Base-by-base conservation (phyloP, 2,888 invertebrate genomes). In the Torymus texanus region DNA sequence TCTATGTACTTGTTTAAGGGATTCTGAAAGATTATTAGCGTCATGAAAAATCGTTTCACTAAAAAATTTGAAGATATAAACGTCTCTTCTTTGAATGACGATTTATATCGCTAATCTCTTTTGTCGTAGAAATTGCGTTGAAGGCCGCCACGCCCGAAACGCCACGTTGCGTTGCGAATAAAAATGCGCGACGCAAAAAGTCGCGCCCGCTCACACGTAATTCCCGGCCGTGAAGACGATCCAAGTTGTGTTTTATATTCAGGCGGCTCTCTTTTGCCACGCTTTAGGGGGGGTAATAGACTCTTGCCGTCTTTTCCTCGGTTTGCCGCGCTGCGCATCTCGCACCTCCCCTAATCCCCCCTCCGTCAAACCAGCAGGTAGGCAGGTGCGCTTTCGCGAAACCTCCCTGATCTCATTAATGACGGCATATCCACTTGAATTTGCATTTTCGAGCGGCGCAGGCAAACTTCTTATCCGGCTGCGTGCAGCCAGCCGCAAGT, bases 391-490 rank as follows among this genome's bases (percentile, higher is more conserved):
- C 51, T 24, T 61, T 24, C 50, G 51, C 62, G 67, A 55, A 63
- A 74, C 51, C 79, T 53, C 56, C 82, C 82, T 85, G 84, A 85
- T 85, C 85, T 83, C 81, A 81, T 85, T 82, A 85, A 84, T 80
- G 83, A 79, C 77, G 70, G 76, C 76, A 79, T 81, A 82, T 81
- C 80, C 84, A 67, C 71, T 82, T 70, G 77, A 84, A 85, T 85
- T 85, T 85, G 82, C 84, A 85, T 85, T 84, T 84, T 67, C 16
- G 29, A 59, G 61, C 73, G 70, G 77, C 75, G 58, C 76, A 24
- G 41, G 59, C 62, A 72, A 76, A 75, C 79, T 75, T 71, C 81
- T 82, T 83, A 75, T 79, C 81, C 80, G 24, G 24, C 24, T 24
- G n/a, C n/a, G 24, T 24, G 24, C 10, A 50, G 21, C 66, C 58